Base-by-base conservation (phyloP, 2,888 invertebrate genomes). In the Caenorhabditis sp. region DNA sequence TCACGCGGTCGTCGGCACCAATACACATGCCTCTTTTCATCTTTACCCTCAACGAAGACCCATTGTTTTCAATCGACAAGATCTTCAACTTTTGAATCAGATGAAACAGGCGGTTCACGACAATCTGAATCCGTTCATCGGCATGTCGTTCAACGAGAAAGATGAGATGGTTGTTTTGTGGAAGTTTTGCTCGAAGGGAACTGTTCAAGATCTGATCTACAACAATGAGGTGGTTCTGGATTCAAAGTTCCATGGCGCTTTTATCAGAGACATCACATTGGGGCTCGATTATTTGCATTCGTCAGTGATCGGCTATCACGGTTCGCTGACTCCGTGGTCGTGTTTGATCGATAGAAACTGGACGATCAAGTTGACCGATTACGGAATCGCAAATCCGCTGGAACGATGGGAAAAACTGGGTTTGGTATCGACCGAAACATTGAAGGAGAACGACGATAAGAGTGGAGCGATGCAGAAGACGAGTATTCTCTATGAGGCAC, bases 91-190 rank as follows among this genome's bases (percentile, higher is more conserved):
- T n/a, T 60, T 82, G 3, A 76, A 70, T 10, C 72, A 90, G 90
- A 59, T 59, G 59, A 59, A 59, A 26, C 59, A 59, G 17, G 59
- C 97, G 84, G 92, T 95, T 37, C 97, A 97, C 90, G 95, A 95
- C 89, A 97, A 97, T 89, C 92, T 97, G 79, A 97, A 97, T 90
- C 94, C 95, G 63, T 97, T 97, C 90, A 94, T 97, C 88, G 97
- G 97, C 73, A 82, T 86, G 79, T 79, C 84, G n/a, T 86, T 86
- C 69, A 86, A 86, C 62, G 86, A 86, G 61, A 86, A 86, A 58
- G 86, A 86, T 24, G 86, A 86, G 23, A 78, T 86, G 81, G 69
- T 83, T 5, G 27, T 82, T 14, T 69, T 86, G 24, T 86, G 86
- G 86, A 86, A 86, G 62, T 86, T 86, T 74, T 86, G 86, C 62